A percentile compares a stretch with the other conserved stretches of the same genome.
These are phyloP conservation scores for Thaleichthys pacificus DNA, from an alignment of 2,797 vertebrate species.

Conservation along the genomic window DNA sequence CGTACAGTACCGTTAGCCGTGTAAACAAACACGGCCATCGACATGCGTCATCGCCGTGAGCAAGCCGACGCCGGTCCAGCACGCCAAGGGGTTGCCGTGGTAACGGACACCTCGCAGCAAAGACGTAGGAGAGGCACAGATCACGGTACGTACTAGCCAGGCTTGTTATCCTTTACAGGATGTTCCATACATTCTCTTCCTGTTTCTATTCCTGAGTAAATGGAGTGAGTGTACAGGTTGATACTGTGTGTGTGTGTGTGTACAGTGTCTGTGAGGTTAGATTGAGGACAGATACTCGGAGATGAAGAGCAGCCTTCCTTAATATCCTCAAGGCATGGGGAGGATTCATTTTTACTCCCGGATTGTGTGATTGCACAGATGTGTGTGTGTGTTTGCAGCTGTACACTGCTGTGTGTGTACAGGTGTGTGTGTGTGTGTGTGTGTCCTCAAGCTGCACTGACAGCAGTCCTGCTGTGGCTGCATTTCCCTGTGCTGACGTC, in stretches of 20 bases:
- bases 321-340: too few species aligned
- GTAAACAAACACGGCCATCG: too few species aligned
- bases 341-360: too few species aligned
- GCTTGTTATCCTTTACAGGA: neutral
- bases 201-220: neutral
- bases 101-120: neutral
- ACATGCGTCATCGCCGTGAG: neutral
- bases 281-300: conserved; percentile 27
- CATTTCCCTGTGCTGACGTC: conserved; percentile 53
- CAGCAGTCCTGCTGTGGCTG: conserved; percentile 55
- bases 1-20: too few species aligned
- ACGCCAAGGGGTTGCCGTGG: neutral
- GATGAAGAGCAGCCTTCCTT: neutral
- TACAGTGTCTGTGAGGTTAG: conserved; percentile 18
- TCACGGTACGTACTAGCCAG: neutral
- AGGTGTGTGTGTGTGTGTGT: conserved; percentile 20
- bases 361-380: too few species aligned
- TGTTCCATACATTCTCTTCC: neutral
- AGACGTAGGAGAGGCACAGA: neutral
- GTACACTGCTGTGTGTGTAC: conserved; percentile 12
- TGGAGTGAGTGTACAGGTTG: neutral
- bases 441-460: conserved; percentile 25
- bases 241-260: neutral
- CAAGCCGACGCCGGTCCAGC: too few species aligned
- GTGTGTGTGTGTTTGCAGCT: neutral